These are phyloP conservation scores for Pachypsylla venusta DNA, from an alignment of 1,140 invertebrate species.

Conservation along the genomic window DNA sequence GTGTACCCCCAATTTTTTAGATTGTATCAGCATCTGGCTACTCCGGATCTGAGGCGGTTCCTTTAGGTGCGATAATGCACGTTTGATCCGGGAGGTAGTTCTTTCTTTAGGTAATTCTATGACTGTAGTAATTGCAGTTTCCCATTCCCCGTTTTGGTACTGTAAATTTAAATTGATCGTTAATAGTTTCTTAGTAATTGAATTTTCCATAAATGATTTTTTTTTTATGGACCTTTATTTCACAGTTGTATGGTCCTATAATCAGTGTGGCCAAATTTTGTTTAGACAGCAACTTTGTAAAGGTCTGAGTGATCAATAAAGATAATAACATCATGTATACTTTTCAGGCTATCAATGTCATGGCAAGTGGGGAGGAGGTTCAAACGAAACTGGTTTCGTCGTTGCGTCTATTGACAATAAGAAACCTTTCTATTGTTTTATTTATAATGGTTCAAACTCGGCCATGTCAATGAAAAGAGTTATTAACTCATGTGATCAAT, in stretches of 20 bases:
- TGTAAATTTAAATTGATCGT: too few species aligned
- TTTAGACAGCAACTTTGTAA: not conserved
- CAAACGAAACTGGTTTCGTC: not conserved
- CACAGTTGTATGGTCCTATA: not conserved
- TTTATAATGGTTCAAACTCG: not conserved
- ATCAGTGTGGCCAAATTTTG: too few species aligned
- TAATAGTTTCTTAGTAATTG: too few species aligned
- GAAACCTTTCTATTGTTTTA: not conserved
- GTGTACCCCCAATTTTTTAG: too few species aligned
- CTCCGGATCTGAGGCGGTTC: too few species aligned
- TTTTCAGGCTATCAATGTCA: constrained; percentile 2
- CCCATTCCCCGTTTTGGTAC: too few species aligned
- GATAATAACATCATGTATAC: not conserved
- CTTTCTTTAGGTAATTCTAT: too few species aligned
- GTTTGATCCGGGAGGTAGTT: too few species aligned
- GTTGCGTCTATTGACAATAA: not conserved
- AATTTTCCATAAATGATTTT: too few species aligned
- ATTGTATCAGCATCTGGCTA: too few species aligned
- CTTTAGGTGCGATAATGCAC: too few species aligned
- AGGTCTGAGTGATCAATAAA: not conserved
- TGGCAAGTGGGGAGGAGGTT: not conserved
- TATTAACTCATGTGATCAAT: not conserved
- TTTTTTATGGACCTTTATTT: not conserved
- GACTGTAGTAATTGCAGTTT: too few species aligned
- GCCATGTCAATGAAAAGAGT: not conserved